phyloP scores from a whole-genome alignment of 2,113 vertebrate genomes.

The Irena cyanogastra region DNA sequence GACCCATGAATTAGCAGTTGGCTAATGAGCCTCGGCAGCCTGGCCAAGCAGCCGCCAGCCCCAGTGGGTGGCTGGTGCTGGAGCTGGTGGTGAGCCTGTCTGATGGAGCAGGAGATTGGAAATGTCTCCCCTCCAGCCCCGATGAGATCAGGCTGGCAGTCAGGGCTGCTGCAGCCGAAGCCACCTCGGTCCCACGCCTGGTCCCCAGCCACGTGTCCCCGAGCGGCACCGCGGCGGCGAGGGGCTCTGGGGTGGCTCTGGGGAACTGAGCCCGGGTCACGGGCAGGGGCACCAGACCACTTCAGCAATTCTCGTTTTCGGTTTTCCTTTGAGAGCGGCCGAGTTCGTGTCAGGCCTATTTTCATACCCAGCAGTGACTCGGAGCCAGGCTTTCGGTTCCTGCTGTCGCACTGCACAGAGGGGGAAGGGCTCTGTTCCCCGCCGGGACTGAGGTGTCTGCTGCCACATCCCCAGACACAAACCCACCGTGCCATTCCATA shows the following conservation, averaged over 20 bases:
- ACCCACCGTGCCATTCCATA: accelerated
- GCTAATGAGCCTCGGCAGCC: background rate
- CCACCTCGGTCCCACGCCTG: background rate
- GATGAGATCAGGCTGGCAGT: background rate
- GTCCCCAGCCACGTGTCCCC: background rate
- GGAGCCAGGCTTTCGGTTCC: slow-evolving; percentile 73
- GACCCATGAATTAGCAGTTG: slow-evolving; percentile 17
- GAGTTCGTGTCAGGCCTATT: slow-evolving; percentile 58
- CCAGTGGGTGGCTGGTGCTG: background rate
- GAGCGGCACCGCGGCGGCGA: background rate
- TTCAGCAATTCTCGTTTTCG: slow-evolving; percentile 66
- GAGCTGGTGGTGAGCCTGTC: background rate
- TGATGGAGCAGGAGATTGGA: background rate
- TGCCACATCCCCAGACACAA: background rate
- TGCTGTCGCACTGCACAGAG: background rate
- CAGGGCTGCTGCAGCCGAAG: background rate
- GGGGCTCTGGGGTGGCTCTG: background rate
- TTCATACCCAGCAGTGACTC: slow-evolving; percentile 38
- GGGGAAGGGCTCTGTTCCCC: slow-evolving; percentile 16
- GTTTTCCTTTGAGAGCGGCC: slow-evolving; percentile 71
- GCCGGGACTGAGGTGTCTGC: background rate
- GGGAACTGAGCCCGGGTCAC: slow-evolving; percentile 63
- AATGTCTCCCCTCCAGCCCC: background rate
- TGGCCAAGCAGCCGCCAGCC: background rate
- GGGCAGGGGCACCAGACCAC: slow-evolving; percentile 17